A percentile compares a stretch with the other conserved stretches of the same genome.
Conservation (phyloP, 2,888 invertebrate species). For the Blastobasis lacticolella region DNA sequence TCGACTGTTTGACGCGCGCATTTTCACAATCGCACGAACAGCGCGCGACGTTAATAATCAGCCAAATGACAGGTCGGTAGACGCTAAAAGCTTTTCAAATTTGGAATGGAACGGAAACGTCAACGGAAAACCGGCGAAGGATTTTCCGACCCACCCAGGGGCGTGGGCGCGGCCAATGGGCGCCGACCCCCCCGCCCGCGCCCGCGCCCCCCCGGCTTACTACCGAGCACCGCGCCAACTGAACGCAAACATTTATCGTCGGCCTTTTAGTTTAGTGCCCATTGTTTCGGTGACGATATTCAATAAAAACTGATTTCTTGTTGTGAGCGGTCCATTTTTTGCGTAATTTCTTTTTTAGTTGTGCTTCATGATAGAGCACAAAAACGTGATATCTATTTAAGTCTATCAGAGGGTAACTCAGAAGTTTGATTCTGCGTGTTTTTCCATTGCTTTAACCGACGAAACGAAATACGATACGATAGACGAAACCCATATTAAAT, state of each 20-base stretch:
- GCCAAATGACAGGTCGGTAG: slow-evolving; percentile 46
- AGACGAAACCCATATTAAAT: too few relatives aligned
- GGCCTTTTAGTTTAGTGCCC: slow-evolving; percentile 4
- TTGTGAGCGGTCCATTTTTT: not conserved
- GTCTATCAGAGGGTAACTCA: too few relatives aligned
- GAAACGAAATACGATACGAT: too few relatives aligned
- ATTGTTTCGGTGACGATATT: slow-evolving; percentile 6
- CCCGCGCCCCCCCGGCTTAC: slow-evolving; percentile 2
- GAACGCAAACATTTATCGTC: slow-evolving; percentile 22
- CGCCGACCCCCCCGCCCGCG: slow-evolving; percentile 28
- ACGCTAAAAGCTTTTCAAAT: slow-evolving; percentile 68
- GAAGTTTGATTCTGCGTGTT: too few relatives aligned
- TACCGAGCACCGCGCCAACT: slow-evolving; percentile 30
- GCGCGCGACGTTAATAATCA: slow-evolving; percentile 34
- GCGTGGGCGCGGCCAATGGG: slow-evolving; percentile 65
- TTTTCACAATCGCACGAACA: slow-evolving; percentile 34
- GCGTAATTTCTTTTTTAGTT: slow-evolving; percentile 5
- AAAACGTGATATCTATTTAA: too few relatives aligned
- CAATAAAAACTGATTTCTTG: not conserved
- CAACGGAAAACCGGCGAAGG: slow-evolving; percentile 44
- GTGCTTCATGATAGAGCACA: slow-evolving; percentile 18
- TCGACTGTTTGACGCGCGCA: slow-evolving; percentile 32
- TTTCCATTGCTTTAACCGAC: too few relatives aligned
- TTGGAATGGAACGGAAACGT: slow-evolving; percentile 23
- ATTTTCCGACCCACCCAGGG: slow-evolving; percentile 60